Evolutionary conservation across 2,797 vertebrate species (phyloP).

Genomic region (Denticeps clupeoides): DNA sequence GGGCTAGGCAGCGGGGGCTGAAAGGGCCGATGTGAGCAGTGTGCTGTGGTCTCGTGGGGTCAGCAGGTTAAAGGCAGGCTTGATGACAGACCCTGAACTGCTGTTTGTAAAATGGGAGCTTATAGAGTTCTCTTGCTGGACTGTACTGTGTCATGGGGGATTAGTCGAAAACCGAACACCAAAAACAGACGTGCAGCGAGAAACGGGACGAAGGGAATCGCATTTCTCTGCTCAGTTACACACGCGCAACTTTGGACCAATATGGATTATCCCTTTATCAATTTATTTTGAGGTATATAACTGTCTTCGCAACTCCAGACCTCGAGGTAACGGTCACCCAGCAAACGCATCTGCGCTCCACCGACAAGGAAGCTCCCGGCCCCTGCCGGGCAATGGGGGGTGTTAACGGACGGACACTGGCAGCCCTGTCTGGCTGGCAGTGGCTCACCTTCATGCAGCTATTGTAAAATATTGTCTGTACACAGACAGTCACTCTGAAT

Average conservation of each 20-base stretch:
- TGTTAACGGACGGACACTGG: conserved; percentile 19
- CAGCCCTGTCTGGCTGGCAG: background rate
- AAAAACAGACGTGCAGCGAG: background rate
- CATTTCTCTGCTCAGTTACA: no score
- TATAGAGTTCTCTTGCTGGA: background rate
- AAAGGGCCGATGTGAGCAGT: no score
- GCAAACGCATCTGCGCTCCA: no score
- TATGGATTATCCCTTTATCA: conserved; percentile 11
- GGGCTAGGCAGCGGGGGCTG: background rate
- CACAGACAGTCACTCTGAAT: conserved; percentile 98
- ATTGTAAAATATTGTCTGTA: conserved; percentile 89
- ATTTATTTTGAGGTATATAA: conserved; percentile 11
- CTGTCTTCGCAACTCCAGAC: background rate
- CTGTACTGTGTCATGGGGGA: conserved; percentile 3
- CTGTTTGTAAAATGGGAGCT: background rate
- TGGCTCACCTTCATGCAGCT: conserved; percentile 72
- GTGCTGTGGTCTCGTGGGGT: background rate
- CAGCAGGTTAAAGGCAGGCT: conserved; percentile 45
- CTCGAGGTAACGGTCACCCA: no score
- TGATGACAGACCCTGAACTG: conserved; percentile 43
- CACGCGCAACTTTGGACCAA: background rate
- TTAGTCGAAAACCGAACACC: conserved; percentile 10
- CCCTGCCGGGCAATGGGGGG: no score
- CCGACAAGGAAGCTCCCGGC: no score
- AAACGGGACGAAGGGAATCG: background rate